Evolutionary conservation across 1,140 invertebrate genomes (phyloP).

Genomic region (Solenopsis invicta): DNA sequence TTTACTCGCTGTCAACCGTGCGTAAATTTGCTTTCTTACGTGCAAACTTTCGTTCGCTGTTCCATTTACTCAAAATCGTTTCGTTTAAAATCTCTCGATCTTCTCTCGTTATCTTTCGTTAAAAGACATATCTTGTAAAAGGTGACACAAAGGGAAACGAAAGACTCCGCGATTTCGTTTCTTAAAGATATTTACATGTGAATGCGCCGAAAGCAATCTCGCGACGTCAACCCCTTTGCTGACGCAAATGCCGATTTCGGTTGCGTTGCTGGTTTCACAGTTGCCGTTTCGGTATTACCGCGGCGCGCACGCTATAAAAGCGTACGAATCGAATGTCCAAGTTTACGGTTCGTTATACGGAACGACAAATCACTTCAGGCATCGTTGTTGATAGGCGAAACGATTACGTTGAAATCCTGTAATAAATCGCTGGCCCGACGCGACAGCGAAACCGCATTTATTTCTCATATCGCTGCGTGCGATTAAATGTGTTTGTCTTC

Average conservation of each 20-base stretch:
- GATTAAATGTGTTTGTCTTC: conserved; percentile 32
- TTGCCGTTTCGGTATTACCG: neutral
- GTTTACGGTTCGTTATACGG: conserved; percentile 36
- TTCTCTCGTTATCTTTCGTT: neutral
- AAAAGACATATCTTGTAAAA: neutral
- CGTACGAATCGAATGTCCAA: conserved; percentile 27
- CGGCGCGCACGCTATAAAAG: conserved; percentile 3
- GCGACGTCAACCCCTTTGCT: neutral
- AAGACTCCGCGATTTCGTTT: conserved; percentile 46
- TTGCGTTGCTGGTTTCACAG: neutral
- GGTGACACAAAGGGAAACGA: neutral
- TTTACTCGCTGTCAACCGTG: neutral
- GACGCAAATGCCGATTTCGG: neutral
- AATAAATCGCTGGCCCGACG: conserved; percentile 23
- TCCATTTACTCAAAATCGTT: neutral
- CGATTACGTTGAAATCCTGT: conserved; percentile 36
- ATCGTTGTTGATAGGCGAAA: conserved; percentile 13
- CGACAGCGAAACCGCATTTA: neutral
- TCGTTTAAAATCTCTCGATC: too few species aligned
- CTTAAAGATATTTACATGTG: conserved; percentile 30
- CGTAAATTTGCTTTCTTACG: neutral
- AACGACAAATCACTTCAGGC: conserved; percentile 37
- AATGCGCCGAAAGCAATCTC: conserved; percentile 5
- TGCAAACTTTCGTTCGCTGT: neutral
- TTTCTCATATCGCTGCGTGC: neutral